These are phyloP conservation scores for Tryphoninae sp. DNA, from an alignment of 2,888 invertebrate genomes.

Conservation along the genomic window DNA sequence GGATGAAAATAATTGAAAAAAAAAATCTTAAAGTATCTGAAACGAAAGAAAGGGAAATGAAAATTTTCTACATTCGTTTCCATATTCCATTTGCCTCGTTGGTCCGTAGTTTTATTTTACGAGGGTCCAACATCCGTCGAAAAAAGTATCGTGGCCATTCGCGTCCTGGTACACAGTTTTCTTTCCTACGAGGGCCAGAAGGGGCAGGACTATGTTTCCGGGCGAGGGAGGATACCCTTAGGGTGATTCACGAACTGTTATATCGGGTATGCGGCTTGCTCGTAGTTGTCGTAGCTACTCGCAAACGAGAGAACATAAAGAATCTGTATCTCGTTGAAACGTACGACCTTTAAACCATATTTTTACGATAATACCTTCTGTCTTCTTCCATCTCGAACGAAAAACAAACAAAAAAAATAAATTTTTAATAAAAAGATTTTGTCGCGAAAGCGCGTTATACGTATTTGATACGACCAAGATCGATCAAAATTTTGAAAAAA, in stretches of 20 bases:
- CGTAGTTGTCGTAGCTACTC: neutral
- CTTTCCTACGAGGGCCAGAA: slow-evolving; percentile 17
- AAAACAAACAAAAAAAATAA: neutral
- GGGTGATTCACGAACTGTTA: slow-evolving; percentile 41
- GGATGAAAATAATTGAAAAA: neutral
- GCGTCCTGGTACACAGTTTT: slow-evolving; percentile 31
- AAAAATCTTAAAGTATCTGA: neutral
- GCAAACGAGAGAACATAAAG: slow-evolving; percentile 16
- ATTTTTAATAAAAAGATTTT: neutral
- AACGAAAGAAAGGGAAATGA: neutral
- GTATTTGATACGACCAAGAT: neutral
- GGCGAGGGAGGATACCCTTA: slow-evolving; percentile 2
- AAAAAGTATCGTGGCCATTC: slow-evolving; percentile 30
- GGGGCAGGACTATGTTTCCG: neutral
- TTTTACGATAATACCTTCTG: neutral
- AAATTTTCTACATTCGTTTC: slow-evolving; percentile 19
- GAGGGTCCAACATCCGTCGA: neutral
- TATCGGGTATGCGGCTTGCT: slow-evolving; percentile 34
- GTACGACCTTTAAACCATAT: slow-evolving; percentile 13
- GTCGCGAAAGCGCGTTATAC: neutral
- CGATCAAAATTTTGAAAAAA: no score
- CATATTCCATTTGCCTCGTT: slow-evolving; percentile 24
- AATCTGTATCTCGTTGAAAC: slow-evolving; percentile 17
- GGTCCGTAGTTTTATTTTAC: slow-evolving; percentile 50
- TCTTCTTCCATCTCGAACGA: neutral